phyloP scores from a whole-genome alignment of 2,113 vertebrate genomes.

The Crotalus tigris region DNA sequence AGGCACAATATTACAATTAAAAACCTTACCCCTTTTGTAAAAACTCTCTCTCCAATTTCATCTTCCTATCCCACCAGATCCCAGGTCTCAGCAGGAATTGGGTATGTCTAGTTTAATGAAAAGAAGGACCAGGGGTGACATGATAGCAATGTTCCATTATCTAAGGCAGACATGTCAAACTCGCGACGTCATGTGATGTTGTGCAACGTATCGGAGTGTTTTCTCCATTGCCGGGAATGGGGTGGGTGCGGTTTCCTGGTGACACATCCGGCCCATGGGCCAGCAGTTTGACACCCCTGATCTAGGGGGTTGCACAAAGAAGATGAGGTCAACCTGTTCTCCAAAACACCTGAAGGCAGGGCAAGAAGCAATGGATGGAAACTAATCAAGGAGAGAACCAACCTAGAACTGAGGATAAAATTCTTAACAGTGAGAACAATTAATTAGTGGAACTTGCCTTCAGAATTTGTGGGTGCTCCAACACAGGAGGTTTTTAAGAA shows the following conservation, averaged over 20 bases:
- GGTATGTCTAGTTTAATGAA: neutral
- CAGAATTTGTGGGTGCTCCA: no score
- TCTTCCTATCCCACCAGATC: neutral
- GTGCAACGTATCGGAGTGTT: no score
- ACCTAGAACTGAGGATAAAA: neutral
- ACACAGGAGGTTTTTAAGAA: no score
- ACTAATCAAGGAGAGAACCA: neutral
- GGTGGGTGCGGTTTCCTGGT: no score
- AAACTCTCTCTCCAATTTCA: neutral
- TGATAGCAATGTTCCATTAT: neutral
- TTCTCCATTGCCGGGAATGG: no score
- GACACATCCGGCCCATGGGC: no score
- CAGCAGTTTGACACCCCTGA: no score
- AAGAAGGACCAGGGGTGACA: neutral
- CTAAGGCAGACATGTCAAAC: neutral
- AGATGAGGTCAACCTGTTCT: neutral
- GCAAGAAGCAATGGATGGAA: neutral
- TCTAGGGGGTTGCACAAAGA: neutral
- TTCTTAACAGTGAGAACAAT: neutral
- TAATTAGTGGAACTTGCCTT: neutral
- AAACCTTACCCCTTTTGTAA: neutral
- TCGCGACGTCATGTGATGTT: no score
- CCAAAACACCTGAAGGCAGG: neutral
- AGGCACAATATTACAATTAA: neutral
- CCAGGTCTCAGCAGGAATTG: neutral